Evolutionary conservation across 2,888 invertebrate species (phyloP).

Genomic region (Acanthoscelides obtectus): DNA sequence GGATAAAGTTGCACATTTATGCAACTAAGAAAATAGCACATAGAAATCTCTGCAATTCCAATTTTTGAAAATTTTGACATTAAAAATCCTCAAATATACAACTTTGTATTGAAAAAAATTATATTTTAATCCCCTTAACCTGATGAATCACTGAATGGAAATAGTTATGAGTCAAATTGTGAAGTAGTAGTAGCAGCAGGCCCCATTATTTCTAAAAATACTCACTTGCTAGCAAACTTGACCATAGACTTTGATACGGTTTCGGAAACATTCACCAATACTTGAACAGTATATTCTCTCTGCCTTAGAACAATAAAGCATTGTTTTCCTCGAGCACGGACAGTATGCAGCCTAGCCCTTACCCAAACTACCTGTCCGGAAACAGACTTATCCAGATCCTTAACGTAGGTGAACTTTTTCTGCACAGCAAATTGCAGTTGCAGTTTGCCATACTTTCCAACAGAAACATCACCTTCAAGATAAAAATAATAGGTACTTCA

Average conservation of each 20-base stretch:
- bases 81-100: no score
- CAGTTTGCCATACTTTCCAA: slow-evolving; percentile 73
- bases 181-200: no score
- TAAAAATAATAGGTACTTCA: slow-evolving; percentile 1
- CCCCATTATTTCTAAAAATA: no score
- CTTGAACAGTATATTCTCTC: slow-evolving; percentile 86
- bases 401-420: slow-evolving; percentile 53
- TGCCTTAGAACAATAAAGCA: slow-evolving; percentile 94
- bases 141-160: no score
- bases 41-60: no score
- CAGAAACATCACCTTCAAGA: slow-evolving; percentile 62
- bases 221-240: slow-evolving; percentile 88
- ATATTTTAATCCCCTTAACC: no score
- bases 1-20: no score
- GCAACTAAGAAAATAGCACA: no score
- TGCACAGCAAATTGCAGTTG: slow-evolving; percentile 58
- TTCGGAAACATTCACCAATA: slow-evolving; percentile 69
- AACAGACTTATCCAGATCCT: slow-evolving; percentile 48
- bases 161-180: no score
- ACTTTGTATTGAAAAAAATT: no score
- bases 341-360: slow-evolving; percentile 86
- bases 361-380: slow-evolving; percentile 61
- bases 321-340: slow-evolving; percentile 93
- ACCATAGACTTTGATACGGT: slow-evolving; percentile 91
- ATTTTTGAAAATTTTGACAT: no score